Base-by-base conservation (phyloP, 2,113 vertebrate genomes). In the Carassius auratus region DNA sequence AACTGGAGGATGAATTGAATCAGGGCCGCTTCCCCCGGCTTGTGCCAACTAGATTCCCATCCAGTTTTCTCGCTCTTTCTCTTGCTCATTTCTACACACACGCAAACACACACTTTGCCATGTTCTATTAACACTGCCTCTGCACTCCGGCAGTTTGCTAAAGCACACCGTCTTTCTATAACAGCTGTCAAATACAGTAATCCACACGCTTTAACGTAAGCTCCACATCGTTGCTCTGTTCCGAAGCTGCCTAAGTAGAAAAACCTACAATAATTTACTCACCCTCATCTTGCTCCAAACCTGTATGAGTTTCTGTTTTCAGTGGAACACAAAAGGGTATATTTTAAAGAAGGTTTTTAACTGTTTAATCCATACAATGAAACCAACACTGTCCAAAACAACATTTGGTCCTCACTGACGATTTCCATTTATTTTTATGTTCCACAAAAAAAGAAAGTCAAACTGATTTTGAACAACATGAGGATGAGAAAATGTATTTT, bases 121-220 rank as follows among this genome's bases (percentile, higher is more conserved):
- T 91, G 88, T 93, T 92, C 92, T 91, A 92, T 93, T 93, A 92
- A 91, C 92, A 90, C 85, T 69, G 88, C 77, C 84, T 90, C 88
- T 89, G 89, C 86, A 91, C 86, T 90, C 91, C 85, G 88, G 89
- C 92, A 91, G 86, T 86, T 91, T 91, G 88, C 93, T 92, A 90
- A 90, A 91, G 89, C 83, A 86, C 88, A 91, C 89, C 75, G 91
- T 91, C 91, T 88, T 86, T 89, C 90, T 90, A 68, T 82, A 94
- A 94, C 93, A 94, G 93, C 94, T 93, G 94, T 93, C 93, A 92
- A 91, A 93, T 89, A 89, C 90, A 85, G 90, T 94, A 95, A 94
- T 94, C 93, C 92, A 94, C 91, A 93, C 76, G 91, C 89, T 94
- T 94, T 93, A 94, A 88, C 91, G 91, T 93, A 93, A 94, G 92